Percentiles rank a stretch among this genome's conserved stretches.
Conservation (phyloP, 2,797 vertebrate genomes). For the Acanthurus leucopareius region DNA sequence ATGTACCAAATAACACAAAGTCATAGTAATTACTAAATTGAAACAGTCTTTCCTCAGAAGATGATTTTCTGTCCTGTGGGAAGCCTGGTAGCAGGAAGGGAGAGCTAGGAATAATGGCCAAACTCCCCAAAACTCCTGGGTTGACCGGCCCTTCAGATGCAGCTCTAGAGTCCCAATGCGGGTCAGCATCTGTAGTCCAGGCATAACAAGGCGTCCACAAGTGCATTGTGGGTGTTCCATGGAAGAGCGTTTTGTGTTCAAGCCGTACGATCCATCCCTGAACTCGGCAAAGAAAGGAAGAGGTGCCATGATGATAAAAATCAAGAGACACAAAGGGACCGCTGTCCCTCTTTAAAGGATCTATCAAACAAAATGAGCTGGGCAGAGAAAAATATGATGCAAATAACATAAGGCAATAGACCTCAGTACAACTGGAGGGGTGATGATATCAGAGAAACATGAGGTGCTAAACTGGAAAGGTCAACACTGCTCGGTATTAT, state of each 20-base stretch:
- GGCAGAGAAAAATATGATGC: slow-evolving; percentile 65
- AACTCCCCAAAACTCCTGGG: slow-evolving; percentile 43
- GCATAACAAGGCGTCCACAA: slow-evolving; percentile 76
- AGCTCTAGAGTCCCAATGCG: slow-evolving; percentile 61
- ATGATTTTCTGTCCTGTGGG: slow-evolving; percentile 64
- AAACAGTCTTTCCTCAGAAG: slow-evolving; percentile 72
- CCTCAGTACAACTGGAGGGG: slow-evolving; percentile 69
- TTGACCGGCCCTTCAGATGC: slow-evolving; percentile 48
- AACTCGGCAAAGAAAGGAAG: slow-evolving; percentile 80
- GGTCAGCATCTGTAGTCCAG: slow-evolving; percentile 68
- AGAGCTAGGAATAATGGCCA: slow-evolving; percentile 46
- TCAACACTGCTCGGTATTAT: slow-evolving; percentile 52
- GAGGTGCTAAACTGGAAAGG: slow-evolving; percentile 63
- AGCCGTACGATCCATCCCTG: slow-evolving; percentile 81
- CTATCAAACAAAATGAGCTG: slow-evolving; percentile 59
- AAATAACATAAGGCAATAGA: slow-evolving; percentile 78
- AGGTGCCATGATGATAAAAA: slow-evolving; percentile 67
- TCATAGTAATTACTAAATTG: slow-evolving; percentile 67
- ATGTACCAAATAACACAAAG: slow-evolving; percentile 77
- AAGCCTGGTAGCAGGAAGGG: slow-evolving; percentile 67
- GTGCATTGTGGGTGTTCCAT: slow-evolving; percentile 81
- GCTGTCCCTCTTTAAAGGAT: slow-evolving; percentile 49
- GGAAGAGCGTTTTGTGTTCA: slow-evolving; percentile 84
- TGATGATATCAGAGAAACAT: slow-evolving; percentile 66
- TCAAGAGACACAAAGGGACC: slow-evolving; percentile 31